Evolutionary conservation across 2,797 vertebrate species (phyloP).

Genomic region (Tragopan temminckii): DNA sequence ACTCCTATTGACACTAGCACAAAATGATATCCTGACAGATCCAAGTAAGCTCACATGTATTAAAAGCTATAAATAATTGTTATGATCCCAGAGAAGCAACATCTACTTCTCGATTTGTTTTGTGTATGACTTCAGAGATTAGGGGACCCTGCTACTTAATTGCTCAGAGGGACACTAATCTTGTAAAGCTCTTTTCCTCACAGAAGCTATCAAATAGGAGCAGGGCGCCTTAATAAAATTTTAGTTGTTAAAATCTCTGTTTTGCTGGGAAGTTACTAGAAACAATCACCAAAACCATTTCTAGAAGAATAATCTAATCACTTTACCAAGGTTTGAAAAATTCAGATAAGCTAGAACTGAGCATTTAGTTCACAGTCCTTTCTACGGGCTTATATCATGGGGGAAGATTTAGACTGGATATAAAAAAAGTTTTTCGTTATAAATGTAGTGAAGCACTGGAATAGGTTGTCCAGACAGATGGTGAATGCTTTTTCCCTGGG

Average conservation of each 20-base stretch:
- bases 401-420: no score
- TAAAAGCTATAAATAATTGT: constrained; percentile 86
- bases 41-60: constrained; percentile 76
- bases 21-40: constrained; percentile 45
- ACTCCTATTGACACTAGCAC: neutral
- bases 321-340: neutral
- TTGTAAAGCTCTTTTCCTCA: constrained; percentile 47
- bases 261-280: neutral
- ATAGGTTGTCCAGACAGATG: no score
- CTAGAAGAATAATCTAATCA: neutral
- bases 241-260: neutral
- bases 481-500: no score
- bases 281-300: neutral
- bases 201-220: constrained; percentile 76
- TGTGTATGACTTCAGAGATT: constrained; percentile 75
- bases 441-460: no score
- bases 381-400: neutral
- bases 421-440: no score
- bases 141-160: constrained; percentile 79
- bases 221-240: constrained; percentile 34
- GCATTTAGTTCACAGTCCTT: neutral
- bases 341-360: neutral
- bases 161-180: constrained; percentile 76
- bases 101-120: constrained; percentile 72
- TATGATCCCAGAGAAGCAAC: constrained; percentile 66